Evolutionary conservation across 2,888 invertebrate genomes (phyloP), one percentile per base, ranked within the genome.

Genomic region (Selenia dentaria): DNA sequence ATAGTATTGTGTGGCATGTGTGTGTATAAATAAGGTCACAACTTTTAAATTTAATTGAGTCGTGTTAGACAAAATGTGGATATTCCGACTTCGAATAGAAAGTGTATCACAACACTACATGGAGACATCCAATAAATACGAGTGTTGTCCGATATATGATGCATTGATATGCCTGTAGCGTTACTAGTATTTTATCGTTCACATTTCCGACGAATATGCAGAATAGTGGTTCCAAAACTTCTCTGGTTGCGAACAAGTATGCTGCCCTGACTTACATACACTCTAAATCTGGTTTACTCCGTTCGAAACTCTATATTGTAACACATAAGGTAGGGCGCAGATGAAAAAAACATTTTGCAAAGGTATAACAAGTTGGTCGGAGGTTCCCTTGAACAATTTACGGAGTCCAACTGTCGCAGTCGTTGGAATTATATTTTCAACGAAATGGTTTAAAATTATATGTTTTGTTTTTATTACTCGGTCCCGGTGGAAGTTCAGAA

Each of bases 141-240:
- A 44, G 54, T 48, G 22, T 42, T 53, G 50, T 49, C 48, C 67
- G 57, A 69, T 69, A 62, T 62, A 69, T 70, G 66, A 70, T 70
- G 55, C 52, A 51, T 60, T 55, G n/a, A n/a, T n/a, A n/a, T n/a
- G 64, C 67, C 59, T 66, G 64, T 65, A 64, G 67, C 63, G 64
- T 62, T 57, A 59, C 44, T 57, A 62, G 51, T 67, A 65, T 70
- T 69, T 67, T 68, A 68, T 65, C 59, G 44, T 54, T 59, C 56
- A 48, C 58, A 59, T 60, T 57, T 62, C 61, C 62, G 61, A 64
- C 67, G 62, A 65, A 56, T 63, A 72, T 70, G 70, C 67, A 69
- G 67, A 71, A 69, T 62, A 59, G 60, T 68, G 62, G 70, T 61
- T 51, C 48, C 58, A 59, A 69, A 72, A 70, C 66, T 73, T 71